A percentile compares a stretch with the other conserved stretches of the same genome.
Conservation (phyloP, 2,113 vertebrate species). For the Nibea albiflora region DNA sequence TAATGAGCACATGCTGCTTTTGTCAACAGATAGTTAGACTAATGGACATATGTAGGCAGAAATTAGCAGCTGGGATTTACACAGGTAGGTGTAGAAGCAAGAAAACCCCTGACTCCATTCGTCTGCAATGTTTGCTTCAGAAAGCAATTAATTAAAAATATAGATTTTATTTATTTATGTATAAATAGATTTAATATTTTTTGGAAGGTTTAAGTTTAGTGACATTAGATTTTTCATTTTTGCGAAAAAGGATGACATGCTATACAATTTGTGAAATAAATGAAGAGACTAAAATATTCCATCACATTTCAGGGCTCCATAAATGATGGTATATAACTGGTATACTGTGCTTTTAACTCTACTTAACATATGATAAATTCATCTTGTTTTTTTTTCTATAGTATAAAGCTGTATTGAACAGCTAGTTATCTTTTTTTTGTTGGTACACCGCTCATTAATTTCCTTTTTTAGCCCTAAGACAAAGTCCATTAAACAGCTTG, state of each 20-base stretch:
- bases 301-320: neutral
- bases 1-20: constrained; percentile 52
- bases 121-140: neutral
- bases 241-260: neutral
- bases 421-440: neutral
- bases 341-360: neutral
- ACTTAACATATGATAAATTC: neutral
- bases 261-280: too few relatives aligned
- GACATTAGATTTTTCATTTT: neutral
- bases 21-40: constrained; percentile 43
- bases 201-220: neutral
- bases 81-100: constrained; percentile 8
- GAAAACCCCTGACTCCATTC: neutral
- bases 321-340: neutral
- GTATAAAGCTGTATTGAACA: neutral
- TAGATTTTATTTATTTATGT: neutral
- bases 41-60: constrained; percentile 28
- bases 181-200: neutral
- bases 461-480: neutral
- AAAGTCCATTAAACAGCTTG: neutral
- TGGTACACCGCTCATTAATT: too few relatives aligned
- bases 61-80: constrained; percentile 2
- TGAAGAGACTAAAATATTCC: too few relatives aligned
- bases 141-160: neutral
- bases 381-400: neutral